Percentiles rank a stretch among this genome's conserved stretches.
These are phyloP conservation scores for Ophonus ardosiacus DNA, from an alignment of 2,888 invertebrate species.

Conservation along the genomic window DNA sequence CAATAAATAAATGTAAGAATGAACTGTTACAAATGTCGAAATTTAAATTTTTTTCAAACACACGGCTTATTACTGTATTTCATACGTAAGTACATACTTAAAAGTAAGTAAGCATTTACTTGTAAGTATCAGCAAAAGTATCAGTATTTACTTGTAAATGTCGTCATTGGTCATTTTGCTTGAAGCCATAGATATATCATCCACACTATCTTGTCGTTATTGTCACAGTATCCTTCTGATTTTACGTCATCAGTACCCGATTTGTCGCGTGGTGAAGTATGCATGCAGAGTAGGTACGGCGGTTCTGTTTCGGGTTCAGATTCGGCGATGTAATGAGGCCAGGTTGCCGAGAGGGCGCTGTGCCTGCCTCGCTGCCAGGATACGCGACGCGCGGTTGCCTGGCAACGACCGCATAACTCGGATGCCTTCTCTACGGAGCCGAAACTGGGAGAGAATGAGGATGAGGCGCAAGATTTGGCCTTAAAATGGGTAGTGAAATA, in stretches of 20 bases:
- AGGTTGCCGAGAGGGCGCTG: constrained; percentile 1
- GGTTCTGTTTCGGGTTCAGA: background rate
- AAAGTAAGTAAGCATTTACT: too few relatives aligned
- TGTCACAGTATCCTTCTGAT: too few relatives aligned
- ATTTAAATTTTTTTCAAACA: too few relatives aligned
- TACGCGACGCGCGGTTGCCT: constrained; percentile 69
- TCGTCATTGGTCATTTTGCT: too few relatives aligned
- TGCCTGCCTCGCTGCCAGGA: constrained; percentile 65
- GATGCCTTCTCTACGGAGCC: constrained; percentile 67
- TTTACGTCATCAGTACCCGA: background rate
- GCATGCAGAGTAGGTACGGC: background rate
- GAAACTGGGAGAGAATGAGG: background rate
- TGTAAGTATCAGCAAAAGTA: too few relatives aligned
- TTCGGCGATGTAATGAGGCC: constrained; percentile 9
- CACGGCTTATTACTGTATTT: too few relatives aligned
- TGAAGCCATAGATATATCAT: too few relatives aligned
- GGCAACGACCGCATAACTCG: constrained; percentile 71
- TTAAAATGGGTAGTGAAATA: background rate
- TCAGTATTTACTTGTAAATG: too few relatives aligned
- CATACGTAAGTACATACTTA: too few relatives aligned
- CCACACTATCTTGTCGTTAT: too few relatives aligned
- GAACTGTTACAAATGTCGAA: too few relatives aligned
- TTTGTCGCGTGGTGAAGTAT: background rate
- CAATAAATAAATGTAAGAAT: too few relatives aligned
- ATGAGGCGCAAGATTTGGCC: background rate